Percentiles rank a stretch among this genome's conserved stretches.
phyloP scores from a whole-genome alignment of 2,113 vertebrate species.

The Lucifuga dentata region DNA sequence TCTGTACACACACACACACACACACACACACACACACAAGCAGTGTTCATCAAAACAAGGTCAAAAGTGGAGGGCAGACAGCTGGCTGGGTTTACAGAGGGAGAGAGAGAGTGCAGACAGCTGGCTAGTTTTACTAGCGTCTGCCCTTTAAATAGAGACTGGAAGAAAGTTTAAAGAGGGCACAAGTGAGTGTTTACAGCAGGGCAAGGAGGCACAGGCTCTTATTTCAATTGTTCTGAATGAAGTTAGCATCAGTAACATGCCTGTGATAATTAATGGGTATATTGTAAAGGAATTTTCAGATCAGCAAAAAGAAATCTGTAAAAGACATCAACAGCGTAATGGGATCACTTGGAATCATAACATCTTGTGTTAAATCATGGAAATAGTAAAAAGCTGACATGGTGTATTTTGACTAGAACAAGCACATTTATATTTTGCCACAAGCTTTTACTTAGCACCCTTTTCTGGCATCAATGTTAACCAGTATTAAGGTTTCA shows the following conservation, averaged over 20 bases:
- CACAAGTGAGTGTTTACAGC: constrained; percentile 72
- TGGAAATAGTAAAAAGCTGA: too few relatives aligned
- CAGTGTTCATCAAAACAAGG: constrained; percentile 77
- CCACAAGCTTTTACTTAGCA: neutral
- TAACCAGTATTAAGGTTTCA: neutral
- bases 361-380: constrained; percentile 18
- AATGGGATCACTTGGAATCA: constrained; percentile 18
- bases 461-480: constrained; percentile 14
- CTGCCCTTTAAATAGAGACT: constrained; percentile 71
- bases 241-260: constrained; percentile 27
- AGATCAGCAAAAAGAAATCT: constrained; percentile 17
- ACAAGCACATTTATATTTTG: constrained; percentile 23
- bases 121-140: constrained; percentile 72
- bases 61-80: constrained; percentile 77
- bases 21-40: constrained; percentile 38
- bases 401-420: too few relatives aligned
- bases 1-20: constrained; percentile 6
- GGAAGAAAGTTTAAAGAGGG: constrained; percentile 73
- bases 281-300: constrained; percentile 14
- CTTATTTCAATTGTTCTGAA: constrained; percentile 60
- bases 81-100: constrained; percentile 73
- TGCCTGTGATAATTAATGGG: constrained; percentile 28
- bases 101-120: constrained; percentile 68
- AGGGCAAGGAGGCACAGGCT: constrained; percentile 55
- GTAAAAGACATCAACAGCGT: constrained; percentile 9